These are phyloP conservation scores for Moxostoma hubbsi DNA, from an alignment of 2,797 vertebrate species.

Conservation along the genomic window DNA sequence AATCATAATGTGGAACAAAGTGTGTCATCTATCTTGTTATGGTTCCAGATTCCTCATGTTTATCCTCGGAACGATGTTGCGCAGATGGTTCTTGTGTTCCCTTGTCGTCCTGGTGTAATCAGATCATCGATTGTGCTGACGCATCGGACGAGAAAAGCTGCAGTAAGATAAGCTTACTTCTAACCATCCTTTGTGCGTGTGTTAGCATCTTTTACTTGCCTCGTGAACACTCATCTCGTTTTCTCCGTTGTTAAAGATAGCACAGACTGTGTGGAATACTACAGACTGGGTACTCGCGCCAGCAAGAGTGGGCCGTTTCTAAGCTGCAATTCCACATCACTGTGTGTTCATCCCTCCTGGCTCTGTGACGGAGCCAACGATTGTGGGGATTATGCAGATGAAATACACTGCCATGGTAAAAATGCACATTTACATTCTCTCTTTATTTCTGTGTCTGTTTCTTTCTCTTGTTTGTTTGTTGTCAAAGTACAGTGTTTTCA, in stretches of 20 bases:
- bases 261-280: conserved; percentile 91
- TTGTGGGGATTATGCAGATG: conserved; percentile 95
- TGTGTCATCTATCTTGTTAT: conserved; percentile 19
- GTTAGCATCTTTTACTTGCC: conserved; percentile 33
- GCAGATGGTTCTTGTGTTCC: conserved; percentile 88
- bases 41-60: conserved; percentile 75
- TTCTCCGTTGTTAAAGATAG: conserved; percentile 77
- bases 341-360: conserved; percentile 94
- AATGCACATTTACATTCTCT: not conserved
- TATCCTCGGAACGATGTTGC: conserved; percentile 83
- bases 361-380: conserved; percentile 96
- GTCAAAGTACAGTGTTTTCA: conserved; percentile 18
- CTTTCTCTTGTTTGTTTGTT: conserved; percentile 17
- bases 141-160: conserved; percentile 94
- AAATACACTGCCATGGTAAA: conserved; percentile 87
- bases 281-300: conserved; percentile 88
- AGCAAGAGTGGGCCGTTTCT: conserved; percentile 79
- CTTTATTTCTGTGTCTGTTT: not conserved
- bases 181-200: conserved; percentile 50
- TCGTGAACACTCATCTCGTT: conserved; percentile 14
- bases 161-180: conserved; percentile 79
- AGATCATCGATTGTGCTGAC: conserved; percentile 92
- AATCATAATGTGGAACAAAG: too few relatives aligned
- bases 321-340: conserved; percentile 93
- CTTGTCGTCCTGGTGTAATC: conserved; percentile 90